phyloP scores from a whole-genome alignment of 92 coral and sea anemone genomes.

The Desmophyllum pertusum region DNA sequence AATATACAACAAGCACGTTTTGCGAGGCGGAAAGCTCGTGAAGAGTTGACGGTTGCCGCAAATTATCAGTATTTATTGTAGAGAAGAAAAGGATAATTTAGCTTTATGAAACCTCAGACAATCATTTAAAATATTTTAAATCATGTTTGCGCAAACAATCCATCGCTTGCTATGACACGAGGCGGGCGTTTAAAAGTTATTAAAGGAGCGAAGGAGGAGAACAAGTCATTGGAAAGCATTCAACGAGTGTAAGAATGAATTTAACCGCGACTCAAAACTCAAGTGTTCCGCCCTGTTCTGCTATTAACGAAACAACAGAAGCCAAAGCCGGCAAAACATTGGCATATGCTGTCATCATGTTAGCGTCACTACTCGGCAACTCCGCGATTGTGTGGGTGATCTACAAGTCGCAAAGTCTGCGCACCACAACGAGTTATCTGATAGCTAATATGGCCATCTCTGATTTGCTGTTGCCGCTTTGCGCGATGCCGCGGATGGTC shows the following conservation, averaged over 20 bases:
- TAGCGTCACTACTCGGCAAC: slow-evolving; percentile 31
- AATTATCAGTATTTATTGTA: neutral
- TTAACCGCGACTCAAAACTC: slow-evolving; percentile 3
- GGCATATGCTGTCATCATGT: slow-evolving; percentile 31
- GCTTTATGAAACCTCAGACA: slow-evolving; percentile 15
- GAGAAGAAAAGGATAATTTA: slow-evolving; percentile 14
- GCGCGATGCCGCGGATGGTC: slow-evolving; percentile 43
- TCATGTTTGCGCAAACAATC: slow-evolving; percentile 23
- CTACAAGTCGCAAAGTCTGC: slow-evolving; percentile 32
- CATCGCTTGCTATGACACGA: slow-evolving; percentile 7
- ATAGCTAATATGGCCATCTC: slow-evolving; percentile 50
- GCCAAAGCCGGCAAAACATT: slow-evolving; percentile 30
- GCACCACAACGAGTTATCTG: slow-evolving; percentile 35
- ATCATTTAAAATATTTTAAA: slow-evolving; percentile 9
- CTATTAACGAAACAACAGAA: neutral
- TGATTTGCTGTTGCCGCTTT: slow-evolving; percentile 40
- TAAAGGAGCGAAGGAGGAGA: neutral
- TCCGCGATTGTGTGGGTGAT: slow-evolving; percentile 30
- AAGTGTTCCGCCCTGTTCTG: neutral
- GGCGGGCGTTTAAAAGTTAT: slow-evolving; percentile 1
- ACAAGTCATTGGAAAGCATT: neutral
- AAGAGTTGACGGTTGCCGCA: slow-evolving; percentile 9
- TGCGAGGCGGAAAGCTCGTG: neutral
- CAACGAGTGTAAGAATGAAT: slow-evolving; percentile 5
- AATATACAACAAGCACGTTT: neutral